Conservation (phyloP, 2,888 invertebrate genomes). For the Drosophila mimetica region DNA sequence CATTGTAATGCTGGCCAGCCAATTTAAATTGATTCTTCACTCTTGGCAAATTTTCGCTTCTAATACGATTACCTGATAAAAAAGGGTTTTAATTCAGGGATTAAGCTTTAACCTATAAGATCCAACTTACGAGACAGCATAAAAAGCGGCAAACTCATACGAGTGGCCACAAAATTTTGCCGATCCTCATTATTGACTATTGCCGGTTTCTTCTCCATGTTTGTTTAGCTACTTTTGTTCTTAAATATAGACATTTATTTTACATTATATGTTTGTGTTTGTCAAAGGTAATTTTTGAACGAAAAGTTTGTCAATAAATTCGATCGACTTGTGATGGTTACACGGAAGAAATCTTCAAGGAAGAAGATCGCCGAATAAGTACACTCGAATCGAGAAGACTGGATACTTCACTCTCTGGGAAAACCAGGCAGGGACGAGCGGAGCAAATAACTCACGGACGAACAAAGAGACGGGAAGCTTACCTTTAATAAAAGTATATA, state of each 20-base stretch:
- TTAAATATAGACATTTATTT: conserved; percentile 2
- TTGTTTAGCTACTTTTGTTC: not conserved
- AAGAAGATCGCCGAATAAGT: too few relatives aligned
- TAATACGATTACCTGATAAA: conserved; percentile 62
- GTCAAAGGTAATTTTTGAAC: not conserved
- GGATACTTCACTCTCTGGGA: too few relatives aligned
- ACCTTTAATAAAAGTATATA: too few relatives aligned
- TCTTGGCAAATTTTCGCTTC: conserved; percentile 45
- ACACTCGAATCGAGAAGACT: too few relatives aligned
- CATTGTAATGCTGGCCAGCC: conserved; percentile 60
- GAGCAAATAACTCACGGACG: too few relatives aligned
- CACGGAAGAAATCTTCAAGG: too few relatives aligned
- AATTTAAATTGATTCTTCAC: conserved; percentile 56
- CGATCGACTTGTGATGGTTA: too few relatives aligned
- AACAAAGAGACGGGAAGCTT: too few relatives aligned
- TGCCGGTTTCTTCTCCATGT: conserved; percentile 20
- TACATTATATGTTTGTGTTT: not conserved
- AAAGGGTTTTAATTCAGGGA: not conserved
- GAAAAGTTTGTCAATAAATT: not conserved
- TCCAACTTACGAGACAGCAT: conserved; percentile 70
- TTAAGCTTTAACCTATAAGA: not conserved
- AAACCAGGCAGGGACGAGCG: too few relatives aligned
- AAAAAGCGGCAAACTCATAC: conserved; percentile 75
- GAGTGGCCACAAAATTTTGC: conserved; percentile 63
- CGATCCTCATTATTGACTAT: conserved; percentile 51